Evolutionary conservation across 2,113 vertebrate species (phyloP).

Genomic region (Epinephelus cyanopodus): DNA sequence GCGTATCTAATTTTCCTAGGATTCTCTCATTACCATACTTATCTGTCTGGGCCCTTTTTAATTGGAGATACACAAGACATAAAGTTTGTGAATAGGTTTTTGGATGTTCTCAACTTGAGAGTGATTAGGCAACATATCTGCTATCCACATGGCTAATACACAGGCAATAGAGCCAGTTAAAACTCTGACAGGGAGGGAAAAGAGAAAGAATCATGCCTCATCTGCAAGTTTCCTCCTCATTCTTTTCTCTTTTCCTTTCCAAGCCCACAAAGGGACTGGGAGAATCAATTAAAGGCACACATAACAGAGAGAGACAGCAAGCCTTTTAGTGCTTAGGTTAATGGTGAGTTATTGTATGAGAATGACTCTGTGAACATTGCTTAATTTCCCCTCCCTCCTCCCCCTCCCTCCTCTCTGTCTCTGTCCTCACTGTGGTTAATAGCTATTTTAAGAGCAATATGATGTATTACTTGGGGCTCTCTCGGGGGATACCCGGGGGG

Average conservation of each 20-base stretch:
- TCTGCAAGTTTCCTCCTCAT: constrained; percentile 56
- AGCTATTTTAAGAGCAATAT: constrained; percentile 83
- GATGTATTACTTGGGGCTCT: constrained; percentile 81
- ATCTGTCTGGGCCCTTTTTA: constrained; percentile 75
- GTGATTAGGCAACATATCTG: constrained; percentile 73
- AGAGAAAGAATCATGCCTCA: constrained; percentile 46
- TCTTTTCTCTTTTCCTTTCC: constrained; percentile 29
- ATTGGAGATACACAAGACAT: constrained; percentile 79
- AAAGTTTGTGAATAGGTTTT: constrained; percentile 74
- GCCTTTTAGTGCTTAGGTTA: constrained; percentile 77
- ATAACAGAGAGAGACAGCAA: constrained; percentile 65
- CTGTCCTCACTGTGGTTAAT: constrained; percentile 73
- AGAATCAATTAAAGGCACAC: constrained; percentile 78
- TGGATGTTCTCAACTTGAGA: constrained; percentile 72
- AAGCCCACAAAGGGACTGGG: constrained; percentile 58
- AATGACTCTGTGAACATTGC: constrained; percentile 75
- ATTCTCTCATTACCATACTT: constrained; percentile 77
- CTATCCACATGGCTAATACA: constrained; percentile 54
- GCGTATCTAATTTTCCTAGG: constrained; percentile 70
- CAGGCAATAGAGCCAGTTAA: constrained; percentile 24
- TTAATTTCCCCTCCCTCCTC: constrained; percentile 69
- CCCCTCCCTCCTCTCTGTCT: constrained; percentile 34
- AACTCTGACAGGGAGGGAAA: constrained; percentile 28
- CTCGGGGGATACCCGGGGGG: constrained; percentile 71
- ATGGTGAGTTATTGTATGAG: constrained; percentile 82